phyloP scores from a whole-genome alignment of 2,888 invertebrate species.

The Blera fallax region DNA sequence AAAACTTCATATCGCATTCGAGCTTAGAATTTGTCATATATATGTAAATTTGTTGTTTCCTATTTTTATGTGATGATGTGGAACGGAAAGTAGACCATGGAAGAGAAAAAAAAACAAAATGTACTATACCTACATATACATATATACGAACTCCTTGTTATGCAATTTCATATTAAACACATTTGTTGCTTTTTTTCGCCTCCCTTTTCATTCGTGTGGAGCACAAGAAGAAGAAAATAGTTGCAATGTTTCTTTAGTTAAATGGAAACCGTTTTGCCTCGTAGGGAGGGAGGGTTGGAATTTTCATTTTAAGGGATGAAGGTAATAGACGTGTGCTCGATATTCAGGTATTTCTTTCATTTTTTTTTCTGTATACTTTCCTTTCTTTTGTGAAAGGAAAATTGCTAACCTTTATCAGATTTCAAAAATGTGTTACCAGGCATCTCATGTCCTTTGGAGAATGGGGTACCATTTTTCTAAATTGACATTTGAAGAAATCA shows the following conservation, averaged over 20 bases:
- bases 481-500: slow-evolving; percentile 12
- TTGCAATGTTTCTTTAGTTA: slow-evolving; percentile 58
- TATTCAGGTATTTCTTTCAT: slow-evolving; percentile 44
- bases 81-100: slow-evolving; percentile 33
- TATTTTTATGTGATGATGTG: slow-evolving; percentile 63
- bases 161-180: slow-evolving; percentile 69
- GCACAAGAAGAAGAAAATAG: slow-evolving; percentile 36
- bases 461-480: slow-evolving; percentile 10
- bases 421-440: slow-evolving; percentile 57
- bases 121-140: too few species aligned
- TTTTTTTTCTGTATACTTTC: slow-evolving; percentile 28
- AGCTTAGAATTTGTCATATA: slow-evolving; percentile 68
- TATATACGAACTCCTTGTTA: slow-evolving; percentile 56
- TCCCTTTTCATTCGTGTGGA: not conserved
- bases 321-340: slow-evolving; percentile 43
- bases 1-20: slow-evolving; percentile 62
- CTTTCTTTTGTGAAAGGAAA: slow-evolving; percentile 30
- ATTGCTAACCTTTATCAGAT: slow-evolving; percentile 59
- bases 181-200: slow-evolving; percentile 47
- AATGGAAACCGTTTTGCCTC: too few species aligned
- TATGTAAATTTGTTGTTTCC: slow-evolving; percentile 68
- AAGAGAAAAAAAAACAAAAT: not conserved
- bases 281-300: not conserved
- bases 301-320: slow-evolving; percentile 26
- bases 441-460: not conserved